phyloP scores from a whole-genome alignment of 1,140 invertebrate species.

The Stegodyphus mimosarum region DNA sequence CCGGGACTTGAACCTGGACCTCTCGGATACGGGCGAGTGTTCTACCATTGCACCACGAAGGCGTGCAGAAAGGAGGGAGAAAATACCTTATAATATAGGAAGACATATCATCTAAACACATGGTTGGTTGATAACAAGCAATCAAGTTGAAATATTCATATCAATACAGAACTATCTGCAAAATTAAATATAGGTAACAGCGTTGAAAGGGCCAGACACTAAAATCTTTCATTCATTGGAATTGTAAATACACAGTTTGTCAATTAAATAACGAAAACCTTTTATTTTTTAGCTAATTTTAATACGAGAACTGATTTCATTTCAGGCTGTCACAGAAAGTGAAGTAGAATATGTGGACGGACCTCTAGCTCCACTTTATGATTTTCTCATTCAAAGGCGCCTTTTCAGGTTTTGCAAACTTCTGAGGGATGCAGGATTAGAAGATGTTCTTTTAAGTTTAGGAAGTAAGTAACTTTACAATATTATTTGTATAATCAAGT shows the following conservation, averaged over 20 bases:
- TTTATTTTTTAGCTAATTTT: not conserved
- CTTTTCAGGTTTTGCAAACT: conserved; percentile 38
- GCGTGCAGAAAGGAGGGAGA: no score
- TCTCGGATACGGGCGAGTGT: no score
- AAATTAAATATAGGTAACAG: no score
- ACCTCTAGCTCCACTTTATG: conserved; percentile 39
- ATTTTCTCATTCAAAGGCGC: conserved; percentile 34
- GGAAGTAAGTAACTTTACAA: conserved; percentile 21
- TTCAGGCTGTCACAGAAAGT: conserved; percentile 16
- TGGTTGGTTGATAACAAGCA: no score
- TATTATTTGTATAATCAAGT: not conserved
- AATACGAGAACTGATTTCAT: not conserved
- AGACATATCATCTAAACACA: no score
- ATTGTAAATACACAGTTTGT: not conserved
- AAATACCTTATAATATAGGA: no score
- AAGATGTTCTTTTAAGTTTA: conserved; percentile 9
- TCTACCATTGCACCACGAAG: no score
- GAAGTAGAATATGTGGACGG: conserved; percentile 53
- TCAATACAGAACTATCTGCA: no score
- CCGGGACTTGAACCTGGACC: no score
- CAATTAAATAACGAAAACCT: not conserved
- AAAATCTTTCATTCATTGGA: no score
- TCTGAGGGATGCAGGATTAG: conserved; percentile 31
- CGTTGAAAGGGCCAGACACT: no score
- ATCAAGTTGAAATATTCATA: no score